Percentiles rank a stretch among this genome's conserved stretches.
Conservation (phyloP, 2,113 vertebrate species). For the Bungarus multicinctus region DNA sequence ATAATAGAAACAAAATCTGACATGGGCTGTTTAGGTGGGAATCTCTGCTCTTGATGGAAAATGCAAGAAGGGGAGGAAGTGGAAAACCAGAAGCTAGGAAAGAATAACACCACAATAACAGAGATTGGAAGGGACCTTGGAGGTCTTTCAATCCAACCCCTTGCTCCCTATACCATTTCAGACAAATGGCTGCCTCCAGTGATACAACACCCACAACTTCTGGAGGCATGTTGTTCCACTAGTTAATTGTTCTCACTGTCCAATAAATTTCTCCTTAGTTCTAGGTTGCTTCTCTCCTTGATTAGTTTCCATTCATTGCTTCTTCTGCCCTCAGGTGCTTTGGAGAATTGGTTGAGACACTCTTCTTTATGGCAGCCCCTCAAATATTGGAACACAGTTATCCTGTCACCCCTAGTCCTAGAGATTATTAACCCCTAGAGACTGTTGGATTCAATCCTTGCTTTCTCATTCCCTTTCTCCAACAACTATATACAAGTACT, state of each 20-base stretch:
- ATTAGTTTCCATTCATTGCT: not conserved
- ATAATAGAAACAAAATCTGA: not conserved
- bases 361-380: not conserved
- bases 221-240: not conserved
- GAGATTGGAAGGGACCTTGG: not conserved
- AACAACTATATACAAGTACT: not conserved
- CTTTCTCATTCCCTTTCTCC: not conserved
- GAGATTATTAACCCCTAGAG: not conserved
- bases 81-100: not conserved
- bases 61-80: not conserved
- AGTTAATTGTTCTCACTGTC: not conserved
- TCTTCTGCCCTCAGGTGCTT: not conserved
- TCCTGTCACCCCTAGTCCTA: not conserved
- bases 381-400: not conserved
- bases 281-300: not conserved
- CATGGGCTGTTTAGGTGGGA: not conserved
- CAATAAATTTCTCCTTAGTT: not conserved
- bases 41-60: not conserved
- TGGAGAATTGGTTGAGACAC: not conserved
- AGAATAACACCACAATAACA: not conserved
- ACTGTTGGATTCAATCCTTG: not conserved
- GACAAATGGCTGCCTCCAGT: not conserved
- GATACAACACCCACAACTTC: not conserved
- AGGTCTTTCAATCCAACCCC: not conserved
- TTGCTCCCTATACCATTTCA: not conserved